A percentile compares a stretch with the other conserved stretches of the same genome.
Conservation (phyloP, 2,113 vertebrate genomes). For the Forbesichthys agassizii region DNA sequence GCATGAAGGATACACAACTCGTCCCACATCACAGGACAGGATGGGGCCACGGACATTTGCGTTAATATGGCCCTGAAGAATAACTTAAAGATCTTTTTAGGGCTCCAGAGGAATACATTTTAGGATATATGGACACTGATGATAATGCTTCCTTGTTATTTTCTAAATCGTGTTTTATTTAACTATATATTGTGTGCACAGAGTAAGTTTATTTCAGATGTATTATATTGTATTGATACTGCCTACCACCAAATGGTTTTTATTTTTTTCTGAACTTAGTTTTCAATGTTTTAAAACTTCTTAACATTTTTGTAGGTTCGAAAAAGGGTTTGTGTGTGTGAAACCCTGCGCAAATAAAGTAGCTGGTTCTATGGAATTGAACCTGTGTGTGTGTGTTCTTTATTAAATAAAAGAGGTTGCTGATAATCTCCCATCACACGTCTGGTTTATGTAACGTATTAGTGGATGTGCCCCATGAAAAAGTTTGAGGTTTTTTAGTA, state of each 20-base stretch:
- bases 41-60: conserved; percentile 5
- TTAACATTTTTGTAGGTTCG: conserved; percentile 72
- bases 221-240: conserved; percentile 43
- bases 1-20: too few species aligned
- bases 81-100: background rate
- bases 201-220: conserved; percentile 47
- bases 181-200: conserved; percentile 54
- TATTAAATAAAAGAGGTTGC: background rate
- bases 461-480: too few species aligned
- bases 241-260: conserved; percentile 43
- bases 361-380: conserved; percentile 48
- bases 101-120: conserved; percentile 45
- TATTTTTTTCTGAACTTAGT: conserved; percentile 60
- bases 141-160: conserved; percentile 42
- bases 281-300: conserved; percentile 58
- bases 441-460: background rate
- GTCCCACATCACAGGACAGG: too few species aligned
- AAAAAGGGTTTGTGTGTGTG: conserved; percentile 54
- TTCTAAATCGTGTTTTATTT: conserved; percentile 54
- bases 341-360: conserved; percentile 78
- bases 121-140: conserved; percentile 56
- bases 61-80: background rate
- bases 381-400: background rate
- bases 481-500: too few species aligned
- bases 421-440: background rate